A percentile compares a stretch with the other conserved stretches of the same genome.
Conservation (phyloP, 1,140 invertebrate species). For the Oreohelix idahoensis region DNA sequence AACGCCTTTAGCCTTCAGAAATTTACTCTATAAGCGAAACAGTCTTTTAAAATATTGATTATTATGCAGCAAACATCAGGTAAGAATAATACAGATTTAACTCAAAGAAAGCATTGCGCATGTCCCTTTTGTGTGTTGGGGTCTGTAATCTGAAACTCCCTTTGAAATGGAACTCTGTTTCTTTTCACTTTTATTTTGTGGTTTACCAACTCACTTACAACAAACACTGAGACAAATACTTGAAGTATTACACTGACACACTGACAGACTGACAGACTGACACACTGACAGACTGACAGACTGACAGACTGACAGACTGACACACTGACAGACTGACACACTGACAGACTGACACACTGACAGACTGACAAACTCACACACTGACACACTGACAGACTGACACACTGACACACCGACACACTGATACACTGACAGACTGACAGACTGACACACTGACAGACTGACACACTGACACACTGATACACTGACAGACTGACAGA, state of each 20-base stretch:
- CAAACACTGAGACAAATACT: too few relatives aligned
- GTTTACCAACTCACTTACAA: too few relatives aligned
- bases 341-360: slow-evolving; percentile 4
- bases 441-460: neutral
- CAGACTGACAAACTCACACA: neutral
- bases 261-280: neutral
- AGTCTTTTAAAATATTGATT: too few relatives aligned
- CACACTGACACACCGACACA: slow-evolving; percentile 14
- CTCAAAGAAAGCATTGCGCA: too few relatives aligned
- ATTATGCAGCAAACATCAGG: too few relatives aligned
- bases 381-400: slow-evolving; percentile 1
- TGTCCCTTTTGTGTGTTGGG: too few relatives aligned
- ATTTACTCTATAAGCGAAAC: too few relatives aligned
- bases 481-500: slow-evolving; percentile 8
- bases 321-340: neutral
- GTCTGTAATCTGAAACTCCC: too few relatives aligned
- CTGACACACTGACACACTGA: slow-evolving; percentile 10
- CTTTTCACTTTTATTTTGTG: too few relatives aligned
- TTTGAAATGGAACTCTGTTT: too few relatives aligned
- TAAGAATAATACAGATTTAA: too few relatives aligned
- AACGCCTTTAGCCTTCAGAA: too few relatives aligned
- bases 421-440: neutral
- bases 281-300: neutral
- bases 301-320: neutral
- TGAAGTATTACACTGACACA: neutral